Percentiles rank a stretch among this genome's conserved stretches.
These are phyloP conservation scores for Gracilinanus agilis DNA, from an alignment of 2,113 vertebrate species.

Conservation along the genomic window DNA sequence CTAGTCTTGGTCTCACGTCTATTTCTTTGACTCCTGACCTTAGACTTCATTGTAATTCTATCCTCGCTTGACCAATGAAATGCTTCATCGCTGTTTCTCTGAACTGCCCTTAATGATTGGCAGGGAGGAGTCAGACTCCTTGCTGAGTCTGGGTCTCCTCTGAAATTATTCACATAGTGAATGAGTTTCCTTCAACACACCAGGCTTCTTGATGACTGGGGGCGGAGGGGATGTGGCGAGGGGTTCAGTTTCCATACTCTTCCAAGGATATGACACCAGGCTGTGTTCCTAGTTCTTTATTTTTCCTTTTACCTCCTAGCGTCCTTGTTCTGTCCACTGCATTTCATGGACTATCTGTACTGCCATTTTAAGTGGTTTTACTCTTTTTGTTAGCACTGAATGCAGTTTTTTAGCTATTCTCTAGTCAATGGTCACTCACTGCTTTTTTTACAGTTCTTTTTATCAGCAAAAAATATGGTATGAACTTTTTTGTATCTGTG, in stretches of 20 bases:
- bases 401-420: not conserved
- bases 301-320: slow-evolving; percentile 69
- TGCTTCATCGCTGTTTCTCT: slow-evolving; percentile 34
- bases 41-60: slow-evolving; percentile 54
- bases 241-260: slow-evolving; percentile 63
- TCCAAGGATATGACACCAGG: slow-evolving; percentile 64
- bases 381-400: not conserved
- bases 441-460: not conserved
- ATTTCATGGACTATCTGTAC: slow-evolving; percentile 49
- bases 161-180: slow-evolving; percentile 70
- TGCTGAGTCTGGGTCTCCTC: slow-evolving; percentile 64
- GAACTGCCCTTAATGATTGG: slow-evolving; percentile 41
- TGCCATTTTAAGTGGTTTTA: not conserved
- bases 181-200: slow-evolving; percentile 61
- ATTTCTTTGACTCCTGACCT: slow-evolving; percentile 24
- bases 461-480: not conserved
- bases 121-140: slow-evolving; percentile 24
- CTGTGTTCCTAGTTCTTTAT: slow-evolving; percentile 61
- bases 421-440: not conserved
- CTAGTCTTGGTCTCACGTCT: slow-evolving; percentile 15
- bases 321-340: slow-evolving; percentile 63
- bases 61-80: slow-evolving; percentile 56
- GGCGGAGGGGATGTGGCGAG: no score
- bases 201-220: slow-evolving; percentile 66
- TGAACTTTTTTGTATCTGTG: not conserved